Base-by-base conservation (phyloP, 2,113 vertebrate genomes). In the Nesoenas mayeri region DNA sequence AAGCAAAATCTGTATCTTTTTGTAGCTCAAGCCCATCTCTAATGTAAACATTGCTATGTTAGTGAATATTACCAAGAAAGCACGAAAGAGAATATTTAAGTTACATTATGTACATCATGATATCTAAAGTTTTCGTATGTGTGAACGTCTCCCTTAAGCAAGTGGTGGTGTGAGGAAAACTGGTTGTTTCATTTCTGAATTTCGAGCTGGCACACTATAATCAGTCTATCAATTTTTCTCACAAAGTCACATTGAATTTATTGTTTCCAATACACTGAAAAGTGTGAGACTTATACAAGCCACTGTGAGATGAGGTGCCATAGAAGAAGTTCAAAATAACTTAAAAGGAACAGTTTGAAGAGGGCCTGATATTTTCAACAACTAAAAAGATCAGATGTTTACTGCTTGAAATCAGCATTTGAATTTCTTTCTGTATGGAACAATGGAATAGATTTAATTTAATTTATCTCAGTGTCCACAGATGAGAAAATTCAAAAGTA, bases 171-270 rank as follows among this genome's bases (percentile, higher is more conserved):
- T 54, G 79, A 84, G 61, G 80, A 90, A 88, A 94, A 80, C 78
- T 67, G 69, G 56, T 71, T 66, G 79, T 53, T 77, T 79, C 74
- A 42, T 80, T 88, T 48, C 81, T 42, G 79, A 82, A 85, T 75
- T 53, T 94, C 32, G 44, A 91, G 88, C 66, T 88, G 93, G 65
- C 86, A 75, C 36, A 60, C 65, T 89, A 34, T 81, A 95, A 91
- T 84, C 75, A 80, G 84, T 88, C 94, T 78, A 89, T 89, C 77
- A 74, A 54, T 86, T 79, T 83, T 78, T 92, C 72, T 83, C 67
- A 42, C 70, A 65, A 70, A 79, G 87, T 89, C 71, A 31, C 77
- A 56, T 87, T 84, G 51, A 83, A 96, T 96, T 74, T 60, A 88
- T 85, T 94, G 73, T 94, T 95, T 94, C 77, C 85, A 84, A 62